Conservation (phyloP, 2,797 vertebrate genomes). For the Propithecus perrieri region DNA sequence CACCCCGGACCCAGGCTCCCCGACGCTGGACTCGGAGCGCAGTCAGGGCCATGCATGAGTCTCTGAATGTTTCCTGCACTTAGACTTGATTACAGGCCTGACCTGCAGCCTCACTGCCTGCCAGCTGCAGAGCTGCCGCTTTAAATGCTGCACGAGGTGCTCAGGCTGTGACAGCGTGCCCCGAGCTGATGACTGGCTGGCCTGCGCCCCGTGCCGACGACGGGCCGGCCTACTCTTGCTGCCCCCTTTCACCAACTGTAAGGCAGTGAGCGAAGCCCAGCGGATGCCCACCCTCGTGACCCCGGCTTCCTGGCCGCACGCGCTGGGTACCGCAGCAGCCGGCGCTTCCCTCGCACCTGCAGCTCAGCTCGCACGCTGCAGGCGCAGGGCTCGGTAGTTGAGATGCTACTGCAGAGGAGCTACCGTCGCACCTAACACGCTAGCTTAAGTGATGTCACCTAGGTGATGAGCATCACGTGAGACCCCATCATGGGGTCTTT, state of each 20-base stretch:
- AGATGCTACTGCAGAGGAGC: too few relatives aligned
- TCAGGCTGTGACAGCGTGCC: background rate
- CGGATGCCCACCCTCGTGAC: background rate
- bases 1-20: background rate
- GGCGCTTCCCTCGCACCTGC: background rate
- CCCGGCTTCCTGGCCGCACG: too few relatives aligned
- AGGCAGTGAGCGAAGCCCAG: background rate
- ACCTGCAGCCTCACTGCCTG: background rate
- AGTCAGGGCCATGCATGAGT: background rate
- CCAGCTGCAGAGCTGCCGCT: background rate
- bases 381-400: background rate
- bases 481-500: accelerated
- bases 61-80: background rate
- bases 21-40: background rate
- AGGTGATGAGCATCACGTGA: background rate
- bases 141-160: background rate
- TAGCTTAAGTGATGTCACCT: background rate
- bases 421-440: accelerated
- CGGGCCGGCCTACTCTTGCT: background rate
- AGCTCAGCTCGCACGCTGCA: accelerated
- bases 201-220: background rate
- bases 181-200: background rate
- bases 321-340: too few relatives aligned
- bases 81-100: background rate
- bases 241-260: background rate